Conservation (phyloP, 2,888 invertebrate species). For the Nomada ruficornis region DNA sequence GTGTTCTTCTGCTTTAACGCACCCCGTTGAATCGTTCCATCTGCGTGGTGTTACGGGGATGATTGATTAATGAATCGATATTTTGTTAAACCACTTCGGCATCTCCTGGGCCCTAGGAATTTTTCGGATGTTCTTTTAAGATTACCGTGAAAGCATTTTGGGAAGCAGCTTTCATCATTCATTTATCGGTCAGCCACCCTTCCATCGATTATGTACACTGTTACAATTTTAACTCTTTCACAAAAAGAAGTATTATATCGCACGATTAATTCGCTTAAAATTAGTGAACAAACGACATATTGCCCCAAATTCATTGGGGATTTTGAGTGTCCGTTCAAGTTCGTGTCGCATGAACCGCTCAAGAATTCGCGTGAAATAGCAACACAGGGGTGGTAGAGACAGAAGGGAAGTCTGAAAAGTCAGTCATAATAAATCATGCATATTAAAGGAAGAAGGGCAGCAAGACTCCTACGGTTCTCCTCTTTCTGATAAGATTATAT, state of each 20-base stretch:
- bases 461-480: slow-evolving; percentile 43
- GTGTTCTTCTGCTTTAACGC: slow-evolving; percentile 33
- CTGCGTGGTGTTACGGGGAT: slow-evolving; percentile 20
- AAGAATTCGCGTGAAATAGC: background rate
- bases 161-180: too few relatives aligned
- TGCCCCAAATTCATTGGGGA: too few relatives aligned
- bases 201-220: too few relatives aligned
- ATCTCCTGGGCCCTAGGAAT: too few relatives aligned
- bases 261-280: too few relatives aligned
- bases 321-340: background rate
- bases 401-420: slow-evolving; percentile 52
- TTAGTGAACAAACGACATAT: too few relatives aligned
- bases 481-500: slow-evolving; percentile 71
- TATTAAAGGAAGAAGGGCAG: slow-evolving; percentile 61
- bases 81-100: too few relatives aligned
- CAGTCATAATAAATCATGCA: slow-evolving; percentile 73
- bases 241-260: too few relatives aligned
- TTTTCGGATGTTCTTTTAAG: too few relatives aligned
- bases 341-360: background rate
- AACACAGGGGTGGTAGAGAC: background rate
- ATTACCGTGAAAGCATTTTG: too few relatives aligned
- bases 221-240: too few relatives aligned
- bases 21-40: background rate
- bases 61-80: slow-evolving; percentile 14
- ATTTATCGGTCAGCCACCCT: too few relatives aligned